phyloP scores from a whole-genome alignment of 2,888 invertebrate species.

The Erynnis tages region DNA sequence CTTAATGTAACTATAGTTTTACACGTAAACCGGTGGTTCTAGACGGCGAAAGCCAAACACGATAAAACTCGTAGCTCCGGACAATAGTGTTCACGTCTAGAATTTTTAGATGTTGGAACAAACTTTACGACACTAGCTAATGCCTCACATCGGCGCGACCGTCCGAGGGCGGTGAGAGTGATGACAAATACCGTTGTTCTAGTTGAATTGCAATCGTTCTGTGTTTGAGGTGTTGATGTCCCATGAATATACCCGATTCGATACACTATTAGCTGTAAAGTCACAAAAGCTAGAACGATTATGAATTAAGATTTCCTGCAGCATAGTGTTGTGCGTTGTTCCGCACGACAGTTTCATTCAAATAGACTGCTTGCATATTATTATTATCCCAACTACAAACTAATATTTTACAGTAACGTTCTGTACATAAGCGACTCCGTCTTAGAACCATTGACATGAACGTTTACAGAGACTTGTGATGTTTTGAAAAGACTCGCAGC shows the following conservation, averaged over 20 bases:
- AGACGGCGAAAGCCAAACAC: constrained; percentile 10
- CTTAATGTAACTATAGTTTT: constrained; percentile 35
- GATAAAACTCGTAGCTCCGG: not conserved
- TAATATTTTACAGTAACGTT: not conserved
- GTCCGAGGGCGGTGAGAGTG: no score
- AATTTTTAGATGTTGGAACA: constrained; percentile 1
- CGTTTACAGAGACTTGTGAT: constrained; percentile 48
- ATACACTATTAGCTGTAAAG: constrained; percentile 9
- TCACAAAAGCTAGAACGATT: not conserved
- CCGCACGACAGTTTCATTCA: not conserved
- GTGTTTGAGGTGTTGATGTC: no score
- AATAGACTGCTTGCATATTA: not conserved
- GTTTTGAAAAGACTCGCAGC: constrained; percentile 54
- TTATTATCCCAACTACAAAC: no score
- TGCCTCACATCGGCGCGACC: not conserved
- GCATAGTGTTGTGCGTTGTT: not conserved
- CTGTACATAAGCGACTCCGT: constrained; percentile 1
- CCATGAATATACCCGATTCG: not conserved
- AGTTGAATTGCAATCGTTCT: no score
- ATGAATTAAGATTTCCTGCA: not conserved
- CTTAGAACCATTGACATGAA: constrained; percentile 22
- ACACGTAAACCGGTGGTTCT: constrained; percentile 28
- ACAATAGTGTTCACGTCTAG: not conserved
- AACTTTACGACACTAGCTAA: not conserved
- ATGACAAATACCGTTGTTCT: not conserved